These are phyloP conservation scores for Noctua pronuba DNA, from an alignment of 2,888 invertebrate genomes.

Conservation along the genomic window DNA sequence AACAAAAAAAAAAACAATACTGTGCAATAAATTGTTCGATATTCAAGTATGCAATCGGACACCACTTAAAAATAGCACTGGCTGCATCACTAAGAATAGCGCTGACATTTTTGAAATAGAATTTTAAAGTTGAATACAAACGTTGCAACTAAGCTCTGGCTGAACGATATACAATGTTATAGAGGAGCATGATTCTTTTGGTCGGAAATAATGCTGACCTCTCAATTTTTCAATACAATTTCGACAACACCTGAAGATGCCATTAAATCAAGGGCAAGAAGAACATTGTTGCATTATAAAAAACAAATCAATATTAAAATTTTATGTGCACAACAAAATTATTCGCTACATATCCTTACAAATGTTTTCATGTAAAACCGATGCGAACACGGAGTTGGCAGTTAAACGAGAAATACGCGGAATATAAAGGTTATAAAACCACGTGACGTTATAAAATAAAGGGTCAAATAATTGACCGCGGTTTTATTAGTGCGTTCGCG, in stretches of 20 bases:
- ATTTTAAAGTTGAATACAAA: constrained; percentile 13
- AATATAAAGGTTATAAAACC: constrained; percentile 58
- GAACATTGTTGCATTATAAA: neutral
- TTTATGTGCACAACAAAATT: constrained; percentile 32
- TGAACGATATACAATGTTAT: constrained; percentile 8
- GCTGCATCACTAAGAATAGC: constrained; percentile 28
- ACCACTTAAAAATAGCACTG: constrained; percentile 38
- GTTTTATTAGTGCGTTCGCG: constrained; percentile 59
- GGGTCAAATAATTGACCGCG: constrained; percentile 54
- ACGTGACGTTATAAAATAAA: constrained; percentile 62
- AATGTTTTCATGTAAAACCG: constrained; percentile 47
- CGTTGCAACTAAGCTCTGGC: neutral
- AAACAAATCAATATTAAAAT: constrained; percentile 28
- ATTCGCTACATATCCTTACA: constrained; percentile 40
- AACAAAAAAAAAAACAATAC: neutral
- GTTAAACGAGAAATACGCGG: constrained; percentile 64
- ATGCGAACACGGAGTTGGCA: constrained; percentile 43
- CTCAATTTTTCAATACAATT: neutral
- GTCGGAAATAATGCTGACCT: too few species aligned
- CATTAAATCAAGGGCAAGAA: neutral
- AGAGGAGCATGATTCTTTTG: neutral
- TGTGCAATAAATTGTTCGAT: constrained; percentile 4
- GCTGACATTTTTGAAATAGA: constrained; percentile 31
- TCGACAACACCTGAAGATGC: neutral
- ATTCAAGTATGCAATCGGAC: constrained; percentile 39